Conservation (phyloP, 2,113 vertebrate genomes). For the Xenopus tropicalis region UCB_Xtro_10.0 CM004445.2:40315001-40315500, state of each 20-base stretch:
- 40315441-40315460: slow-evolving; percentile 25
- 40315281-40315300: slow-evolving; percentile 84
- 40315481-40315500: slow-evolving; percentile 76
- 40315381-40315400: slow-evolving; percentile 82
- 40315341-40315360: slow-evolving; percentile 67
- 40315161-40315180: slow-evolving; percentile 85
- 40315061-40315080: slow-evolving; percentile 39
- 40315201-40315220: slow-evolving; percentile 84
- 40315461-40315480: slow-evolving; percentile 56
- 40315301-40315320: slow-evolving; percentile 77
- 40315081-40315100: not conserved
- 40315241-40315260: slow-evolving; percentile 84
- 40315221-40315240: slow-evolving; percentile 84
- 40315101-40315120: too few relatives aligned
- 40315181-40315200: slow-evolving; percentile 79
- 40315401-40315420: slow-evolving; percentile 83
- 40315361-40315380: slow-evolving; percentile 74
- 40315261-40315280: slow-evolving; percentile 81
- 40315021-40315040: too few relatives aligned
- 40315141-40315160: slow-evolving; percentile 49
- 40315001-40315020: too few relatives aligned
- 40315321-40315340: slow-evolving; percentile 77
- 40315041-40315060: too few relatives aligned
- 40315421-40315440: slow-evolving; percentile 71
- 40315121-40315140: too few relatives aligned